Conservation (phyloP, 2,888 invertebrate genomes). For the Dromius quadrimaculatus region DNA sequence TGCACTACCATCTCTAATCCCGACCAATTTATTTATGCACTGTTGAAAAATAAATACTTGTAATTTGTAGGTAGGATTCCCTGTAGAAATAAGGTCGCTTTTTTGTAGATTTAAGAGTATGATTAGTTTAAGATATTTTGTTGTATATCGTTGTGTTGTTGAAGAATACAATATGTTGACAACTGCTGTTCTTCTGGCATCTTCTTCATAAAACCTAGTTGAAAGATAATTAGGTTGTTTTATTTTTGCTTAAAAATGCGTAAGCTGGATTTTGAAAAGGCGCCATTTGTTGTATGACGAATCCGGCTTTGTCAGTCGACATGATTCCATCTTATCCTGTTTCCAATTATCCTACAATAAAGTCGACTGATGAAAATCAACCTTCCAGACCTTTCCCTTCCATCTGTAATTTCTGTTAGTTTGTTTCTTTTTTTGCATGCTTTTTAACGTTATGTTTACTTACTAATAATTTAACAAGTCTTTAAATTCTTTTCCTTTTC, state of each 20-base stretch:
- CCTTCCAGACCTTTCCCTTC: constrained; percentile 21
- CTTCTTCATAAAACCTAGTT: constrained; percentile 19
- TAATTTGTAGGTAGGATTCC: constrained; percentile 17
- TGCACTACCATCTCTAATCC: constrained; percentile 20
- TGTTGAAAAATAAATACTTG: constrained; percentile 7
- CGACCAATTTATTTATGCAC: constrained; percentile 8
- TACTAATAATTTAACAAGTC: constrained; percentile 43
- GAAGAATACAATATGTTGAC: constrained; percentile 24
- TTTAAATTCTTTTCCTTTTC: constrained; percentile 51
- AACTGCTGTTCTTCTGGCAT: constrained; percentile 33
- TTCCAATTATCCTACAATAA: constrained; percentile 5
- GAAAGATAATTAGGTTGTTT: too few relatives aligned
- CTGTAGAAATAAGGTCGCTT: constrained; percentile 19
- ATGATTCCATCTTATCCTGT: constrained; percentile 31
- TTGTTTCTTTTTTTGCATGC: constrained; percentile 52
- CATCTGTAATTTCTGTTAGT: constrained; percentile 46
- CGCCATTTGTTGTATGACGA: constrained; percentile 22
- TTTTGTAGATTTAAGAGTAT: constrained; percentile 23
- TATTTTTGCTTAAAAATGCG: too few relatives aligned
- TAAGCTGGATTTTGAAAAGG: constrained; percentile 16
- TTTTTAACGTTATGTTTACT: constrained; percentile 43
- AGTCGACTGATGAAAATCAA: constrained; percentile 35
- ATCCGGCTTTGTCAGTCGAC: constrained; percentile 14
- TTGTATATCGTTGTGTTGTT: constrained; percentile 18
- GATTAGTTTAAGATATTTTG: constrained; percentile 6